Evolutionary conservation across 2,113 vertebrate genomes (phyloP), one percentile per base, ranked within the genome.

Genomic region (Alces alces): DNA sequence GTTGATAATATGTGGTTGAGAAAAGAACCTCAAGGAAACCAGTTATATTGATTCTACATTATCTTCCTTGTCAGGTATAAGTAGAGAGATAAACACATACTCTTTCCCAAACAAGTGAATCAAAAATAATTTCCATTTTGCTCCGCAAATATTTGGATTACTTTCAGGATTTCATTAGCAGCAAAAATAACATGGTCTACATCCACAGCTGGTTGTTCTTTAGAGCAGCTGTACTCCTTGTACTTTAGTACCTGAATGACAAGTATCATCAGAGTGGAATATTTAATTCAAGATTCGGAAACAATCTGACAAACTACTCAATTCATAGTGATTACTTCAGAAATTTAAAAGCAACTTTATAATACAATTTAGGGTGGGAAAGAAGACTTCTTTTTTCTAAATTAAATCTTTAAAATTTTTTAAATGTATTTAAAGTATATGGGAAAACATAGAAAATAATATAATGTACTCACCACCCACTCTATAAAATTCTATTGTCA

Each of bases 91-190:
- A 95, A 79, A 82, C 16, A 91, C 7, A 78, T 36, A 60, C 16
- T 55, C 82, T 60, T 47, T 66, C 47, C 33, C 17, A 70, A 55
- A 86, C 15, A 55, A 97, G 30, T 36, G 58, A 60, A 54, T 95
- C 27, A 93, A 58, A 52, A 19, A 64, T 58, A 85, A 61, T 95
- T 95, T 91, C 70, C 50, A 89, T 94, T 85, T 96, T 92, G 33
- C 27, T 83, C 8, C 39, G 79, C 28, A 92, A 89, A 92, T 79
- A 85, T 17, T 43, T 58, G n/a, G 89, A 84, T 64, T 57, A 66
- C 16, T 25, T 50, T 91, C 76, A 88, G 61, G 11, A 94, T 60
- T 91, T 91, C 12, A 39, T 64, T 50, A 70, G 50, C 50, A 73
- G 43, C 55, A 61, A 84, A 83, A 83, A 83, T 88, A 73, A 52